These are phyloP conservation scores for Atethmia centrago DNA, from an alignment of 2,888 invertebrate genomes.

Conservation along the genomic window DNA sequence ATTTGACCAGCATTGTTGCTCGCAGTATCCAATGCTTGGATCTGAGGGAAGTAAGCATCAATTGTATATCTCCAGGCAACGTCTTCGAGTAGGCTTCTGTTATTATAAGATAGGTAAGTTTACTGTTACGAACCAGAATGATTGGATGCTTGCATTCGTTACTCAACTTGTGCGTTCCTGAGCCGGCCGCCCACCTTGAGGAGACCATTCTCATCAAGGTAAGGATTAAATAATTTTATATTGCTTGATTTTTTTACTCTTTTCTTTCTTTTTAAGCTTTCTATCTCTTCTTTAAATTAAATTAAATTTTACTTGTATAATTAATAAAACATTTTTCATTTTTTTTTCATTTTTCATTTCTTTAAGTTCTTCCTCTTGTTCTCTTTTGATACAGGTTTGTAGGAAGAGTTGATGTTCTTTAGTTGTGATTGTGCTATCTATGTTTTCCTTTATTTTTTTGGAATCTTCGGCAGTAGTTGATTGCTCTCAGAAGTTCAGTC, in stretches of 20 bases:
- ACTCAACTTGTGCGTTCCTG: constrained; percentile 1
- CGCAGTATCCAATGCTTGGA: constrained; percentile 6
- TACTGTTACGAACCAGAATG: neutral
- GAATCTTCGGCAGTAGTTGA: too few relatives aligned
- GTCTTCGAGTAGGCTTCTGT: neutral
- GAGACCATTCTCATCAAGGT: neutral
- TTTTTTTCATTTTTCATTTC: too few relatives aligned
- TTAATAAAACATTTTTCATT: too few relatives aligned
- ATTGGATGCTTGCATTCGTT: neutral
- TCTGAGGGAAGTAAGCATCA: constrained; percentile 3
- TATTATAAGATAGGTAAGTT: neutral
- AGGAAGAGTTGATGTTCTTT: too few relatives aligned
- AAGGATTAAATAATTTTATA: neutral
- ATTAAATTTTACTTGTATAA: too few relatives aligned
- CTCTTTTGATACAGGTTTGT: neutral
- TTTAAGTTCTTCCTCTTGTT: neutral
- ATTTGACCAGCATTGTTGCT: neutral
- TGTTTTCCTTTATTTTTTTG: too few relatives aligned
- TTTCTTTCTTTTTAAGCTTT: neutral
- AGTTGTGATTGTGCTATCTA: too few relatives aligned
- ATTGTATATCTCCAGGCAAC: neutral
- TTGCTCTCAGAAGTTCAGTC: too few relatives aligned
- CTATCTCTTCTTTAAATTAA: constrained; percentile 3
- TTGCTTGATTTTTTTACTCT: neutral
- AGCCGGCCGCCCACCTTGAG: neutral